A percentile compares a stretch with the other conserved stretches of the same genome.
phyloP scores from a whole-genome alignment of 2,797 vertebrate species.

The Pseudochirops corinnae region DNA sequence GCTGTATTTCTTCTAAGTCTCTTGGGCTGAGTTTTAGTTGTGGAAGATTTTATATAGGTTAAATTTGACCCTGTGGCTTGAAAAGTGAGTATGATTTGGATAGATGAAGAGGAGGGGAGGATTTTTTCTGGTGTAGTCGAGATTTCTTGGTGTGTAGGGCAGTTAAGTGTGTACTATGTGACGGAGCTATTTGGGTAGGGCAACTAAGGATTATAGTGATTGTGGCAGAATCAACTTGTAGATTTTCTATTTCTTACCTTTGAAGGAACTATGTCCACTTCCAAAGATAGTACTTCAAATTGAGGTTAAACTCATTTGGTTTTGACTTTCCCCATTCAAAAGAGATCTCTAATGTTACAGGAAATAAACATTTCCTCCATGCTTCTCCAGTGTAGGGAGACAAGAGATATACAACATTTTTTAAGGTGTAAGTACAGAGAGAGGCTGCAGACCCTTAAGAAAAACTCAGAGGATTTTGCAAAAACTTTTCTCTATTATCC shows the following conservation, averaged over 20 bases:
- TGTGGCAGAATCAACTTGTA: slow-evolving; percentile 17
- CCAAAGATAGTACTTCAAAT: slow-evolving; percentile 12
- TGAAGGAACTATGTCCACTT: background rate
- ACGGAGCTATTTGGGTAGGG: slow-evolving; percentile 2
- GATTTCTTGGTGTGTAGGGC: background rate
- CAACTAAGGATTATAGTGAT: background rate
- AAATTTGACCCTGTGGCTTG: slow-evolving; percentile 32
- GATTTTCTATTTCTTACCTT: slow-evolving; percentile 25
- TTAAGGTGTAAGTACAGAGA: background rate
- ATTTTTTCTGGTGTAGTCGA: background rate
- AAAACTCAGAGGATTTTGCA: background rate
- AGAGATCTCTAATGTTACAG: slow-evolving; percentile 20
- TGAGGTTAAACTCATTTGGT: slow-evolving; percentile 34
- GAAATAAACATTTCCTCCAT: slow-evolving; percentile 19
- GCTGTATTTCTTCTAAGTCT: slow-evolving; percentile 7
- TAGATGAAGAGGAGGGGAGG: background rate
- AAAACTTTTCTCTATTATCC: background rate
- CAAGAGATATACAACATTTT: background rate
- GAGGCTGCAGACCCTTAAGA: background rate
- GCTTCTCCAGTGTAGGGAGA: slow-evolving; percentile 17
- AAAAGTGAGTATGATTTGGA: background rate
- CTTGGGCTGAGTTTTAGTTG: slow-evolving; percentile 29
- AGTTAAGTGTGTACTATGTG: background rate
- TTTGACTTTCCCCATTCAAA: slow-evolving; percentile 43
- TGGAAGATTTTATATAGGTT: slow-evolving; percentile 28